Evolutionary conservation across 2,113 vertebrate genomes (phyloP).

Genomic region (Hippocampus guttulatus): DNA sequence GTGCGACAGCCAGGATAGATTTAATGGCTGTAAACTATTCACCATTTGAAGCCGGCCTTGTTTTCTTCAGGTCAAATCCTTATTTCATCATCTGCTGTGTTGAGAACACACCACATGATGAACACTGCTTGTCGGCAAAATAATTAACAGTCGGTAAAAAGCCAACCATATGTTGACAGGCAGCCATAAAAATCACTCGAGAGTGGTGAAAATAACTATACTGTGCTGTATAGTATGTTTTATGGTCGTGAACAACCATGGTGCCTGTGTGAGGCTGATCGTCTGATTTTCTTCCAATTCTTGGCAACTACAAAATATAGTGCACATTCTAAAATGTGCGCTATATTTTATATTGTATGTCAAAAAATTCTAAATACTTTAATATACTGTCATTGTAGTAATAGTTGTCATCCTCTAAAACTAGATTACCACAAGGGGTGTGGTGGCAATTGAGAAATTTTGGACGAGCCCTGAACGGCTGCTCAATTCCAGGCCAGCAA

Average conservation of each 20-base stretch:
- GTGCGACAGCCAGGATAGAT: slow-evolving; percentile 1
- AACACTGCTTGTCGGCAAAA: neutral
- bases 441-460: too few species aligned
- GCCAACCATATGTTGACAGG: neutral
- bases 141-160: neutral
- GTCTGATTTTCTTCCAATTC: neutral
- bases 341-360: neutral
- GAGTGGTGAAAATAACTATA: neutral
- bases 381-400: neutral
- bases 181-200: neutral
- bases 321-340: neutral
- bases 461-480: too few species aligned
- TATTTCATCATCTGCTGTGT: slow-evolving; percentile 12
- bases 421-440: neutral
- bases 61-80: slow-evolving; percentile 8
- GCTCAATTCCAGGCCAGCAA: too few species aligned
- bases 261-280: neutral
- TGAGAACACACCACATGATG: slow-evolving; percentile 3
- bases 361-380: too few species aligned
- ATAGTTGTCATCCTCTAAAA: too few species aligned
- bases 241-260: neutral
- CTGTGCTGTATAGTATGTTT: neutral
- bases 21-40: slow-evolving; percentile 30
- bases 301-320: neutral
- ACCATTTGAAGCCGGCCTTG: slow-evolving; percentile 5